Evolutionary conservation across 2,797 vertebrate genomes (phyloP).

Genomic region (Chelon labrosus): DNA sequence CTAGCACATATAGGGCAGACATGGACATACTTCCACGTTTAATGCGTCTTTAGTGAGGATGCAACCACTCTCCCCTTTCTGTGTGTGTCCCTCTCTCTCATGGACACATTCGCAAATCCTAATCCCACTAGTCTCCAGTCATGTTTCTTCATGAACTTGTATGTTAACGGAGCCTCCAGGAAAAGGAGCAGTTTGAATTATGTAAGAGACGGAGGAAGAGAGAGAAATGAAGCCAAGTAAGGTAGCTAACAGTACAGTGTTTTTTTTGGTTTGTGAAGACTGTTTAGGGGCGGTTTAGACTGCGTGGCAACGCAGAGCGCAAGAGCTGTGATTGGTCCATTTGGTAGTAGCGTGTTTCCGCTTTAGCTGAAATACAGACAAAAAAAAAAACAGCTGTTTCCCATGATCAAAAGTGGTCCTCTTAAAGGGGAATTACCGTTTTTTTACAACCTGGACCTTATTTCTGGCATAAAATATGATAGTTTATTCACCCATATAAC

Average conservation of each 20-base stretch:
- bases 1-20: slow-evolving; percentile 18
- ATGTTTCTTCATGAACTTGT: slow-evolving; percentile 30
- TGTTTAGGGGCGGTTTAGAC: too few species aligned
- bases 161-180: slow-evolving; percentile 19
- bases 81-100: background rate
- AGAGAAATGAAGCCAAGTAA: slow-evolving; percentile 18
- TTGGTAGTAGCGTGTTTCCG: too few species aligned
- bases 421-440: too few species aligned
- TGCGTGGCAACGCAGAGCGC: too few species aligned
- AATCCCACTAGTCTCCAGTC: slow-evolving; percentile 21
- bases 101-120: slow-evolving; percentile 30
- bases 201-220: slow-evolving; percentile 20
- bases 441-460: too few species aligned
- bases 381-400: too few species aligned
- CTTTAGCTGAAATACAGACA: too few species aligned
- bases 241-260: background rate
- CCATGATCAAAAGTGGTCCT: too few species aligned
- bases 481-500: too few species aligned
- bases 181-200: slow-evolving; percentile 45
- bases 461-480: too few species aligned
- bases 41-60: slow-evolving; percentile 28
- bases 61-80: background rate
- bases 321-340: too few species aligned
- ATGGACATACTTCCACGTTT: slow-evolving; percentile 26
- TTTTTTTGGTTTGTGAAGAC: background rate